Conservation (phyloP, 2,113 vertebrate genomes). For the Sterna hirundo region DNA sequence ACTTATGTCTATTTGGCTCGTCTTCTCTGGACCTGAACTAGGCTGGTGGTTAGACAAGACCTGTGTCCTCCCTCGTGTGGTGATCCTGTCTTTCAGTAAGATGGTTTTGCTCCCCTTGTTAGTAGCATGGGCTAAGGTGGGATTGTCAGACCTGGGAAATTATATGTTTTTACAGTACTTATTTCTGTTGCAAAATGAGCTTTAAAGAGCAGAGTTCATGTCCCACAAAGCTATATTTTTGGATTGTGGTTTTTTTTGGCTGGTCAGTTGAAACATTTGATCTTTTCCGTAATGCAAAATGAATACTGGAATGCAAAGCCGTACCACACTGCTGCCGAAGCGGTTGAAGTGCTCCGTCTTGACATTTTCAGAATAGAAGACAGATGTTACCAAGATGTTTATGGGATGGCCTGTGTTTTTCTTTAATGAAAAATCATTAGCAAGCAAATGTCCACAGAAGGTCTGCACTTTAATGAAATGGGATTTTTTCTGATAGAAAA, state of each 20-base stretch:
- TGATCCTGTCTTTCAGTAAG: not conserved
- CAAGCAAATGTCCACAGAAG: not conserved
- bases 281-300: not conserved
- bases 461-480: not conserved
- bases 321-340: not conserved
- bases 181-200: not conserved
- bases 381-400: slow-evolving; percentile 3
- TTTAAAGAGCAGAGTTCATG: not conserved
- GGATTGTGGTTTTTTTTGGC: not conserved
- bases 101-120: not conserved
- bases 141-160: not conserved
- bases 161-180: not conserved
- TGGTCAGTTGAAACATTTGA: not conserved
- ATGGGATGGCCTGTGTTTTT: not conserved
- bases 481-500: not conserved
- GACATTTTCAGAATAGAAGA: slow-evolving; percentile 22
- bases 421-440: slow-evolving; percentile 29
- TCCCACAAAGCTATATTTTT: not conserved
- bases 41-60: not conserved
- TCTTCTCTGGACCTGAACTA: not conserved
- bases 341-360: not conserved
- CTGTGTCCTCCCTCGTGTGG: not conserved
- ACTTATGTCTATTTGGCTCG: not conserved
- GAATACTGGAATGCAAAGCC: not conserved
- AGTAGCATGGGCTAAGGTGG: not conserved